These are phyloP conservation scores for Protonibea diacanthus DNA, from an alignment of 2,797 vertebrate genomes.

Conservation along the genomic window DNA sequence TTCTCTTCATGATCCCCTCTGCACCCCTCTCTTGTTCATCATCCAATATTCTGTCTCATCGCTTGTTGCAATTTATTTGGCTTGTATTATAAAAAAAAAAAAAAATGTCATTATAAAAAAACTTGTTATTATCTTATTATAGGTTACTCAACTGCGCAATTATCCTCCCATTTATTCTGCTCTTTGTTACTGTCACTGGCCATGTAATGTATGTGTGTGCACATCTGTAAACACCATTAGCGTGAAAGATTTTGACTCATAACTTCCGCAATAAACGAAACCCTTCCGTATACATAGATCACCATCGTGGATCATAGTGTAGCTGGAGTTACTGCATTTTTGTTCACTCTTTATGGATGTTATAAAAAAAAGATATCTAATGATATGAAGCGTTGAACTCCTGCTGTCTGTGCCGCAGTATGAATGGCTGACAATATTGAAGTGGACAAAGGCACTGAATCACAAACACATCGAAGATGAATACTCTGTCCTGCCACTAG, in stretches of 20 bases:
- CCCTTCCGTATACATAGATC: neutral
- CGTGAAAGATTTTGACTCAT: neutral
- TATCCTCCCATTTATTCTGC: constrained; percentile 32
- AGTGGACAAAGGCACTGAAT: neutral
- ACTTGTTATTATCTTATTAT: constrained; percentile 16
- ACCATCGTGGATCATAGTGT: neutral
- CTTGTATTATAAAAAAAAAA: constrained; percentile 15
- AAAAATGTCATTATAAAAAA: constrained; percentile 25
- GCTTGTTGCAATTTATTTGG: constrained; percentile 8
- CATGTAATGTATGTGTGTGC: neutral
- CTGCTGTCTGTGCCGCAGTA: neutral
- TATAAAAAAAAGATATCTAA: neutral
- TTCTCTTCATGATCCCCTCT: constrained; percentile 1
- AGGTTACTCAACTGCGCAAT: constrained; percentile 15
- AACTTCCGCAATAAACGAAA: constrained; percentile 2
- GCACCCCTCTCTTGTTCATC: constrained; percentile 15
- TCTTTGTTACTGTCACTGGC: constrained; percentile 12
- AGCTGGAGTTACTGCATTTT: neutral
- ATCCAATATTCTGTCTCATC: neutral
- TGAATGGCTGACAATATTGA: constrained; percentile 3
- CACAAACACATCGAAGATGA: neutral
- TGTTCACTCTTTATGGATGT: neutral
- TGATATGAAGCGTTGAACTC: constrained; percentile 2
- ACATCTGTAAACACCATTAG: constrained; percentile 2
- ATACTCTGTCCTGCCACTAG: rapidly evolving